Conservation (phyloP, 2,797 vertebrate genomes). For the Echiichthys vipera region DNA sequence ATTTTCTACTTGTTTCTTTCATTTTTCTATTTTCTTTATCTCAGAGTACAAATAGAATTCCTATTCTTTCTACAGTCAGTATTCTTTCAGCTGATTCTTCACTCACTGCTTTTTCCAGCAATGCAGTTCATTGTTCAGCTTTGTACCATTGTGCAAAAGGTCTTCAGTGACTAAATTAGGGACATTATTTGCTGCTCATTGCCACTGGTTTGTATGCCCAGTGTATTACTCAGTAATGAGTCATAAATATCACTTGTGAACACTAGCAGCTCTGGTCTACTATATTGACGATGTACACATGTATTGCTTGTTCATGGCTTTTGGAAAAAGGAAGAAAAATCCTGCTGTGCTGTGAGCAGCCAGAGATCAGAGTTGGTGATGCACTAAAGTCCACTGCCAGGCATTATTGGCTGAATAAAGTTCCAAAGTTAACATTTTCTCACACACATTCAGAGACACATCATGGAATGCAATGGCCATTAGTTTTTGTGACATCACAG, state of each 20-base stretch:
- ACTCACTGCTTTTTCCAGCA: not conserved
- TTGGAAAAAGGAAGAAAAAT: not conserved
- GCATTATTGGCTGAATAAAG: conserved; percentile 22
- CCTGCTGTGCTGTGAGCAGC: not conserved
- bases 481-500: not conserved
- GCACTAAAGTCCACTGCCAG: not conserved
- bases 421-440: conserved; percentile 32
- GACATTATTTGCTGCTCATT: not conserved
- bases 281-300: not conserved
- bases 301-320: conserved; percentile 3
- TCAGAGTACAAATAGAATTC: not conserved
- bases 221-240: not conserved
- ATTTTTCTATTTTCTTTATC: not conserved
- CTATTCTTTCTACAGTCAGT: not conserved
- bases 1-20: not conserved
- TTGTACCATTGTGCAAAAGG: not conserved
- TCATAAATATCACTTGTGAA: conserved; percentile 7
- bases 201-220: not conserved
- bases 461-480: not conserved
- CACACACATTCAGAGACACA: not conserved
- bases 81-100: not conserved
- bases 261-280: not conserved
- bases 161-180: not conserved
- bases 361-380: not conserved
- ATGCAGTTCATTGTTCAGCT: not conserved